Percentiles rank a stretch among this genome's conserved stretches.
These are phyloP conservation scores for Hippoglossus stenolepis DNA, from an alignment of 2,113 vertebrate genomes.

Conservation along the genomic window DNA sequence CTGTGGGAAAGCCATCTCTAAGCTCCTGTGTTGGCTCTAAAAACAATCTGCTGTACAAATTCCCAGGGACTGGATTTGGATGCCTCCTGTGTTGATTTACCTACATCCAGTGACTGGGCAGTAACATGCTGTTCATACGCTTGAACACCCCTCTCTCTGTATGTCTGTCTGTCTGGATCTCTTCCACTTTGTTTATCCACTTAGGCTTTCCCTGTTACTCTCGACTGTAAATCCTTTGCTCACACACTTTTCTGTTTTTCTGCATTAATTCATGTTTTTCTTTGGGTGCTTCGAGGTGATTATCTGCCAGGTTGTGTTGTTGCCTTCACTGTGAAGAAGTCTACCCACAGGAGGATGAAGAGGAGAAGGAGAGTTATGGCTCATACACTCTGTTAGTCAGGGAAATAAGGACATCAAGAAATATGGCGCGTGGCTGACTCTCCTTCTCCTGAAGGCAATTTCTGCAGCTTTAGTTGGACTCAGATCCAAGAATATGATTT, in stretches of 20 bases:
- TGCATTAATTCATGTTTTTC: background rate
- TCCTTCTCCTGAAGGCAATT: background rate
- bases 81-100: conserved; percentile 62
- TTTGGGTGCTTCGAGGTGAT: too few relatives aligned
- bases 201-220: background rate
- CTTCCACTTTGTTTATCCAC: background rate
- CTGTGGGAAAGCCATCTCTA: conserved; percentile 62
- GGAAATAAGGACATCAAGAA: conserved; percentile 2
- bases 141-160: conserved; percentile 6
- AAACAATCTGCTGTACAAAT: conserved; percentile 52
- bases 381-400: too few relatives aligned
- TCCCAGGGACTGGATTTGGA: conserved; percentile 50
- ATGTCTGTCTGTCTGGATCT: background rate
- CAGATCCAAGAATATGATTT: conserved; percentile 7
- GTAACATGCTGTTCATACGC: conserved; percentile 44
- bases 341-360: too few relatives aligned
- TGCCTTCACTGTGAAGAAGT: too few relatives aligned
- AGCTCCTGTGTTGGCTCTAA: conserved; percentile 37
- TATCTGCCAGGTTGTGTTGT: too few relatives aligned
- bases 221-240: background rate
- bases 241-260: background rate
- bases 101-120: conserved; percentile 37
- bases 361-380: too few relatives aligned
- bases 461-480: background rate
- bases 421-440: background rate